Evolutionary conservation across 1,140 invertebrate genomes (phyloP).

Genomic region (Luehdorfia chinensis): DNA sequence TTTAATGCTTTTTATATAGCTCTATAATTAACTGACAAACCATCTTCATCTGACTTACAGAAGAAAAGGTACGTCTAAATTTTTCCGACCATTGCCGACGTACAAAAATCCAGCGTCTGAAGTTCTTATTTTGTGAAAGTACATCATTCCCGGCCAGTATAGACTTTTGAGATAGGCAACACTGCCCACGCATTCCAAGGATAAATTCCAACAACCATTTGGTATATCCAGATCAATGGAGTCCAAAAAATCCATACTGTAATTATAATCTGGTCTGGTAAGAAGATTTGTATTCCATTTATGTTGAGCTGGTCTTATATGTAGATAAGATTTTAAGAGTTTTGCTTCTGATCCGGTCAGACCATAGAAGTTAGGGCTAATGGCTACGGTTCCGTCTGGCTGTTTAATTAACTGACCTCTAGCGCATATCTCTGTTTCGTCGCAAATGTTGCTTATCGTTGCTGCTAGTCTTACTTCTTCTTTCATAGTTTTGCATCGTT

Average conservation of each 20-base stretch:
- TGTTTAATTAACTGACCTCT: conserved; percentile 84
- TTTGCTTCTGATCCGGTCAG: conserved; percentile 78
- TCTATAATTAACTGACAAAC: too few relatives aligned
- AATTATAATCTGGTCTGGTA: conserved; percentile 85
- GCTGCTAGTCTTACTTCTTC: conserved; percentile 87
- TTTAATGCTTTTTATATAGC: too few relatives aligned
- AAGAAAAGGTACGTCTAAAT: conserved; percentile 86
- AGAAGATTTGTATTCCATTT: conserved; percentile 85
- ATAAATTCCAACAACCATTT: conserved; percentile 80
- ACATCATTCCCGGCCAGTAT: conserved; percentile 86
- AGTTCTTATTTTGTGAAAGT: conserved; percentile 83
- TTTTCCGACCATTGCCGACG: conserved; percentile 84
- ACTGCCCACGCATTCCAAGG: conserved; percentile 77
- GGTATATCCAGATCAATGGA: conserved; percentile 83
- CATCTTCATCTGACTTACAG: conserved; percentile 52
- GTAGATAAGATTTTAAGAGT: conserved; percentile 82
- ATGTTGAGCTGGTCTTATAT: conserved; percentile 80
- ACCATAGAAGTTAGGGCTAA: conserved; percentile 83
- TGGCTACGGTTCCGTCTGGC: conserved; percentile 80
- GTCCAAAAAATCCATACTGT: conserved; percentile 87
- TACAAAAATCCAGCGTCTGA: conserved; percentile 84
- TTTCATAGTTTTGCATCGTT: conserved; percentile 79
- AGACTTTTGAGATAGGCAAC: conserved; percentile 81
- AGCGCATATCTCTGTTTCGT: conserved; percentile 83
- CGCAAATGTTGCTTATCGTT: conserved; percentile 81